Evolutionary conservation across 2,113 vertebrate species (phyloP), one percentile per base, ranked within the genome.

Genomic region (Vireo altiloquus): DNA sequence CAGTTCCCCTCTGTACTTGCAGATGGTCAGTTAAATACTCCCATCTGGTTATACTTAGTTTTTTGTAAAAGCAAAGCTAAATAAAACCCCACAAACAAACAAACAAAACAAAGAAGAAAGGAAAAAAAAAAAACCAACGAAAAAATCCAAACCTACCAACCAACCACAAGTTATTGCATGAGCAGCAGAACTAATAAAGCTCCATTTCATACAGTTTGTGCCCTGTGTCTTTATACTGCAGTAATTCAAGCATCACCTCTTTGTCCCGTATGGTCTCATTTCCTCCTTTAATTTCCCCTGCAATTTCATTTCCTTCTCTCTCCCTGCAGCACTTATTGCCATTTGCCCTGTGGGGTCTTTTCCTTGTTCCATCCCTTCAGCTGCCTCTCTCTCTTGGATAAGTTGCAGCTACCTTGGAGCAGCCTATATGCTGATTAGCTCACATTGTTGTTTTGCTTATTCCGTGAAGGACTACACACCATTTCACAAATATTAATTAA

Each of bases 11-110:
- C 84, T 52, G 37, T 72, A 90, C 68, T 86, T 91, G 87, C 95
- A 96, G 94, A 82, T 94, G 94, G 94, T 72, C 82, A 89, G 74
- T 68, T 92, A 91, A 97, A 97, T 87, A 57, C 54, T 82, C 49
- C 59, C 89, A 95, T 92, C 91, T 97, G 94, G 52, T 75, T 92
- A 77, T 33, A 78, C 47, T 89, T 80, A 25, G 1, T 22, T 82
- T 94, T 66, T 42, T 35, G 5, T 19, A 40, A 39, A 63, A 59
- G 28, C 16, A 60, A 82, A 60, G 14, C 57, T 21, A 63, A 77
- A 56, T 42, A 53, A 52, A n/a, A n/a, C 9, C 4, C 9, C 7
- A 25, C 8, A 24, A n/a, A 42, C 39, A 60, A 63, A 19, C 1
- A 33, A 37, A 33, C 9, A 54, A 69, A 60, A 35, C 11, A 59